These are phyloP conservation scores for Agrotis exclamationis DNA, from an alignment of 2,888 invertebrate genomes.

Conservation along the genomic window DNA sequence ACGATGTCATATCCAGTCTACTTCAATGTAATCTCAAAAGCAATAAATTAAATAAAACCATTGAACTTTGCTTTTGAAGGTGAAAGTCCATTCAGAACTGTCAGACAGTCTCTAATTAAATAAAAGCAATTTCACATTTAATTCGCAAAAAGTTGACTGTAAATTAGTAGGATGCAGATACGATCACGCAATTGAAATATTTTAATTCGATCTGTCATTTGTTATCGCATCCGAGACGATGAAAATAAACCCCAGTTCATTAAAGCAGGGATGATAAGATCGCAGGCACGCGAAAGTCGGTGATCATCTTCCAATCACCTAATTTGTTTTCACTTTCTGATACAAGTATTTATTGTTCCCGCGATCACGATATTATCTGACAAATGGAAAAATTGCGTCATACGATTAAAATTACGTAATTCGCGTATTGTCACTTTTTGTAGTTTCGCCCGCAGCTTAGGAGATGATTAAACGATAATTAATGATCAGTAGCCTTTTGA, in stretches of 20 bases:
- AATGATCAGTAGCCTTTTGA: conserved; percentile 59
- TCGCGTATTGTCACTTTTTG: conserved; percentile 73
- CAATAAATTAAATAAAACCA: conserved; percentile 56
- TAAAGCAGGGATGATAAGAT: conserved; percentile 68
- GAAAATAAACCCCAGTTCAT: conserved; percentile 68
- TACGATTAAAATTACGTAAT: conserved; percentile 81
- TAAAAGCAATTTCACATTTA: conserved; percentile 63
- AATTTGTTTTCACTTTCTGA: conserved; percentile 88
- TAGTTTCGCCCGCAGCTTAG: conserved; percentile 48
- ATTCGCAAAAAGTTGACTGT: conserved; percentile 69
- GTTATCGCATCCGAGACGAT: conserved; percentile 61
- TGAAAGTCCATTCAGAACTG: conserved; percentile 58
- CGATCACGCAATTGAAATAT: conserved; percentile 70
- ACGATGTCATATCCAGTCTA: conserved; percentile 27
- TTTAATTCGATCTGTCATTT: conserved; percentile 75
- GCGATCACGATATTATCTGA: conserved; percentile 82
- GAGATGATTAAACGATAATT: conserved; percentile 58
- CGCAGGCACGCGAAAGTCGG: conserved; percentile 77
- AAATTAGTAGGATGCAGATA: conserved; percentile 69
- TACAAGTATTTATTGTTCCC: conserved; percentile 82
- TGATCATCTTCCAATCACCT: conserved; percentile 80
- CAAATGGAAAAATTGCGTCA: conserved; percentile 85
- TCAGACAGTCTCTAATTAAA: conserved; percentile 61
- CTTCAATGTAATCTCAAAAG: conserved; percentile 42
- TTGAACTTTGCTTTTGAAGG: conserved; percentile 54